phyloP scores from a whole-genome alignment of 1,140 invertebrate genomes.

The Aphis gossypii region DNA sequence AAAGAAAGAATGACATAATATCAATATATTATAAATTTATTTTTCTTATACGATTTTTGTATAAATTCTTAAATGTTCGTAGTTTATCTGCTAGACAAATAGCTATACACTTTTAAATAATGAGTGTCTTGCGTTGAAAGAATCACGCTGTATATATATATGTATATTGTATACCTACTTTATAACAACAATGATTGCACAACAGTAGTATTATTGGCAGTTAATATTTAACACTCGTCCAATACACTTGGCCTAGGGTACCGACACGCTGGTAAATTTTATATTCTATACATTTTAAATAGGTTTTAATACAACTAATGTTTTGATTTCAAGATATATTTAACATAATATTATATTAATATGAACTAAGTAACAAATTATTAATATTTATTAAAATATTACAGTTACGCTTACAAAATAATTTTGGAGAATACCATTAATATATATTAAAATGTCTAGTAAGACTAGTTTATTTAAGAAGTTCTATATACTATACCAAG shows the following conservation, averaged over 20 bases:
- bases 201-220: not conserved
- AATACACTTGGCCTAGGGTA: not conserved
- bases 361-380: not conserved
- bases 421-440: not conserved
- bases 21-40: not conserved
- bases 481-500: not conserved
- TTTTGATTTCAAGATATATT: not conserved
- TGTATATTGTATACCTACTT: not conserved
- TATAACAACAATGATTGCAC: not conserved
- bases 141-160: not conserved
- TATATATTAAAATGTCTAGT: not conserved
- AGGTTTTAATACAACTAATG: not conserved
- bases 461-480: not conserved
- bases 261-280: not conserved
- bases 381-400: not conserved
- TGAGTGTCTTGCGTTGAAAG: not conserved
- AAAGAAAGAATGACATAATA: not conserved
- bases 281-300: not conserved
- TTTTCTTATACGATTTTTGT: not conserved
- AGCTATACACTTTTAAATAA: not conserved
- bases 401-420: not conserved
- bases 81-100: not conserved
- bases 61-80: not conserved
- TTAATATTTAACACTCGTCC: not conserved
- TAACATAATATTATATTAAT: not conserved